Evolutionary conservation across 2,888 invertebrate species (phyloP), one percentile per base, ranked within the genome.

Genomic region (Agrilus mali): DNA sequence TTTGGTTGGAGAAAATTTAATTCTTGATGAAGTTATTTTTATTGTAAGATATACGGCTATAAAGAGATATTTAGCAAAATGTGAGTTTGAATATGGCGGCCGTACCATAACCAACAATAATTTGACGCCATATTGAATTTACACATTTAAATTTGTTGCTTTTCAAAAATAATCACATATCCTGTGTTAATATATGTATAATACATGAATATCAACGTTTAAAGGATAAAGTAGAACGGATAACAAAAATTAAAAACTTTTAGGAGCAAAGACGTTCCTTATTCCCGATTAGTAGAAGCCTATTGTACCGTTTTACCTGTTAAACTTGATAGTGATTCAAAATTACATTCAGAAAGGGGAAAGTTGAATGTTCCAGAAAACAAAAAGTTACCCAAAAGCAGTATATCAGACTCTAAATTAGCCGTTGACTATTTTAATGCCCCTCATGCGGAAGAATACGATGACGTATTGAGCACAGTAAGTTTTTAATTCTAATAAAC

Each of bases 381-480:
- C 5, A 74, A 75, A 41, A 57, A 58, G 10, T 56, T 64, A n/a
- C 80, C 82, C 1, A 88, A 89, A 59, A 87, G 86, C 50, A 88
- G 87, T 60, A 80, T 82, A 3, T 89, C 88, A 0, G 90, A 89
- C 66, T 88, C 89, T 0, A 84, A 85, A 62, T 65, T 89, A 46
- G 86, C 88, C 1, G 78, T 87, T 1, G 87, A 85, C 61, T 85
- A 81, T 60, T 82, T 78, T 47, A 69, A 70, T 31, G 68, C 66
- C 7, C 57, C 63, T 4, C 60, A 59, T 13, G 54, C 47, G 2
- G 64, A 64, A 43, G 58, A 64, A 38, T 14, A 13, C 7, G 14
- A 35, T 15, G 27, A 35, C 35, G 35, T 35, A 12, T 35, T 35
- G 35, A 35, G 10, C 10, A 27, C 35, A 40, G 33, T 33, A 20